Conservation (phyloP, 2,888 invertebrate species). For the Serripes groenlandicus region DNA sequence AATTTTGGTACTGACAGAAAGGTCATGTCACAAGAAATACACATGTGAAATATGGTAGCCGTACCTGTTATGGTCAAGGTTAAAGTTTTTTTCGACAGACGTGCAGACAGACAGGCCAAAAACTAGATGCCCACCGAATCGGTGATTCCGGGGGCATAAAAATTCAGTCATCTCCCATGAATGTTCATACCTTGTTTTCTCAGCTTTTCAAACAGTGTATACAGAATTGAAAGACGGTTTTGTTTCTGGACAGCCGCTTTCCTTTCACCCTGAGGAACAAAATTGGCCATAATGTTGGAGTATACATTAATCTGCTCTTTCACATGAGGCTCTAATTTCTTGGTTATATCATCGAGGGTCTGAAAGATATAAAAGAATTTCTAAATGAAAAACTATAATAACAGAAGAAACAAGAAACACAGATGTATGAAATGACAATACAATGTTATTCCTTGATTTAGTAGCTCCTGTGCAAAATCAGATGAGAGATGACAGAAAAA, state of each 20-base stretch:
- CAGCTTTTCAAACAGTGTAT: background rate
- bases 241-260: background rate
- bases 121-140: too few relatives aligned
- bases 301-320: background rate
- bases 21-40: too few relatives aligned
- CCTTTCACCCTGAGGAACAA: background rate
- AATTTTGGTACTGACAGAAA: too few relatives aligned
- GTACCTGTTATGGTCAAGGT: too few relatives aligned
- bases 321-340: slow-evolving; percentile 12
- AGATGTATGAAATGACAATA: background rate
- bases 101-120: too few relatives aligned
- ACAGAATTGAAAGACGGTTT: background rate
- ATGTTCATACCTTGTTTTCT: too few relatives aligned
- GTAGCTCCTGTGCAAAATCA: background rate
- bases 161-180: too few relatives aligned
- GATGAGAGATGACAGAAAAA: background rate
- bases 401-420: background rate
- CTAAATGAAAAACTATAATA: background rate
- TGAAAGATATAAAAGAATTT: background rate
- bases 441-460: background rate
- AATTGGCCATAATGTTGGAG: slow-evolving; percentile 12
- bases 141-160: too few relatives aligned
- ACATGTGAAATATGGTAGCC: too few relatives aligned
- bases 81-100: too few relatives aligned
- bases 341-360: background rate